A percentile compares a stretch with the other conserved stretches of the same genome.
phyloP scores from a whole-genome alignment of 2,797 vertebrate genomes.

The Gallinago stenura region DNA sequence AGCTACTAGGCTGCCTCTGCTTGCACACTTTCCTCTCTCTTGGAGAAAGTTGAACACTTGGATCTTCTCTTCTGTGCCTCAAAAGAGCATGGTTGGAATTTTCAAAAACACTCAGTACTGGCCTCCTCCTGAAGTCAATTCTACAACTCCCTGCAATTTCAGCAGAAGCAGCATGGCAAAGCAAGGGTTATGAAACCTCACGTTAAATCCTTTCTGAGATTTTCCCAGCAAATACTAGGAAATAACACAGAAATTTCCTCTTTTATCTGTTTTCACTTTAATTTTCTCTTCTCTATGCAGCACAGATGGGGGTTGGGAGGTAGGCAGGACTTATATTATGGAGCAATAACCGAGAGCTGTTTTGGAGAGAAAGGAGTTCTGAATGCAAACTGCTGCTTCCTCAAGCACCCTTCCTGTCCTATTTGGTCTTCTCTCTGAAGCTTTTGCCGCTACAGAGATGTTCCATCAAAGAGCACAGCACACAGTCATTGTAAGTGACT shows the following conservation, averaged over 20 bases:
- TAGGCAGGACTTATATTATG: neutral
- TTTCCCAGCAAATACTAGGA: conserved; percentile 30
- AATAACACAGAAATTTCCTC: neutral
- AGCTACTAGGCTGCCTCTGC: neutral
- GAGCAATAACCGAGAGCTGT: neutral
- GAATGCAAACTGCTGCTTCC: neutral
- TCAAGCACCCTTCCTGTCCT: neutral
- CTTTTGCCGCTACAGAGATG: neutral
- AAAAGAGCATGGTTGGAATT: neutral
- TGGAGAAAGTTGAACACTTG: neutral
- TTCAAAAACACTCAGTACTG: neutral
- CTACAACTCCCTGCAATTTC: neutral
- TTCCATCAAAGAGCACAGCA: conserved; percentile 63
- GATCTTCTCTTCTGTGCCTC: neutral
- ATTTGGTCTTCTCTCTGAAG: neutral
- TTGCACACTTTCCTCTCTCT: neutral
- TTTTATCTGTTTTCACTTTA: conserved; percentile 31
- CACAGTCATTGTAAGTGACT: conserved; percentile 49
- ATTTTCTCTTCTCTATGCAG: neutral
- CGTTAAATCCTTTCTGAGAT: neutral
- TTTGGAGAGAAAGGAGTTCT: neutral
- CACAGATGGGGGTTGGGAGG: neutral
- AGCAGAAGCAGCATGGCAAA: neutral
- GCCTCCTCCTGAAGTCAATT: neutral
- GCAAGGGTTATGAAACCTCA: neutral